phyloP scores from a whole-genome alignment of 2,888 invertebrate species.

The Andrena trimmerana region DNA sequence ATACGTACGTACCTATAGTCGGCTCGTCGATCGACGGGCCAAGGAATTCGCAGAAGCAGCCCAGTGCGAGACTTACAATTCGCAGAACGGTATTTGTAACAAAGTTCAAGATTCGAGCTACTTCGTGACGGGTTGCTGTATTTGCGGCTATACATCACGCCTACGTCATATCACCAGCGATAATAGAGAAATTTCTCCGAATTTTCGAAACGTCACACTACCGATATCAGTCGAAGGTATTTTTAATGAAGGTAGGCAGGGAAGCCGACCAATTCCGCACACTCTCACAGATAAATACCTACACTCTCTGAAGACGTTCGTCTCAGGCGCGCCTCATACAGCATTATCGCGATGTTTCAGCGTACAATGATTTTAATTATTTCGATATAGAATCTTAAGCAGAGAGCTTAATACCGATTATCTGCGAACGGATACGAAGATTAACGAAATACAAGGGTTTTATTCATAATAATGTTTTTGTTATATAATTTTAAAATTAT shows the following conservation, averaged over 20 bases:
- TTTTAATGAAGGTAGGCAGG: constrained; percentile 22
- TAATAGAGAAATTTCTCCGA: constrained; percentile 53
- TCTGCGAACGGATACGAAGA: neutral
- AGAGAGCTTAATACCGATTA: neutral
- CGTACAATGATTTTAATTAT: neutral
- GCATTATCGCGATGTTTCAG: neutral
- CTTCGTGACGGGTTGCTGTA: constrained; percentile 38
- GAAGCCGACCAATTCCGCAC: constrained; percentile 14
- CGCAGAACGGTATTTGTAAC: constrained; percentile 56
- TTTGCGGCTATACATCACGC: constrained; percentile 22
- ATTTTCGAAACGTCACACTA: constrained; percentile 49
- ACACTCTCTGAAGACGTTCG: neutral
- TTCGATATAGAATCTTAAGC: neutral
- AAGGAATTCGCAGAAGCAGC: constrained; percentile 44
- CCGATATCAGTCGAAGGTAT: constrained; percentile 43
- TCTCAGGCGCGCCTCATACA: too few relatives aligned
- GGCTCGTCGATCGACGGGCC: constrained; percentile 4
- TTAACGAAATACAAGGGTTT: neutral
- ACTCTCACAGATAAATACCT: neutral
- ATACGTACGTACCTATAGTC: neutral
- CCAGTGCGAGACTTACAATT: constrained; percentile 25
- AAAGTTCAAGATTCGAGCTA: constrained; percentile 32
- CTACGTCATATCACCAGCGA: constrained; percentile 54
- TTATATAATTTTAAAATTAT: too few relatives aligned
- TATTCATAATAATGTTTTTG: neutral